Base-by-base conservation (phyloP, 2,888 invertebrate genomes). In the Pandemis heparana region DNA sequence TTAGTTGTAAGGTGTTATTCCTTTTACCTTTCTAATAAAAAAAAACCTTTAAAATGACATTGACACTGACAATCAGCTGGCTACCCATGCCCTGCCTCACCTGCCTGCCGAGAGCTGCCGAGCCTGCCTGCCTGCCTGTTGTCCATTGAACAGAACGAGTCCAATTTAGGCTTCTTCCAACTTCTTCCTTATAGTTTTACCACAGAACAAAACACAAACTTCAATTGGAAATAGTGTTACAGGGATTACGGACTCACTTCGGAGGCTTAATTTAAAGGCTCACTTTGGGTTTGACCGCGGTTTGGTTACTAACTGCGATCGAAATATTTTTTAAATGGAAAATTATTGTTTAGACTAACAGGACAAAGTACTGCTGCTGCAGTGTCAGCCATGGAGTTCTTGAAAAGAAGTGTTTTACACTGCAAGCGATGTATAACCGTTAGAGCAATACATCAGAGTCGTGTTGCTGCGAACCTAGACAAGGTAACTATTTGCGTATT, bases 401-500 rank as follows among this genome's bases (percentile, higher is more conserved):
- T 79, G 43, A 75, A 75, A 32, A 77, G 66, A 60, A 77, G 74
- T 75, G 12, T 77, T 32, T 60, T 70, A 56, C 71, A 75, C 63
- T 77, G 77, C 43, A 80, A 75, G 61, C 75, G 71, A 48, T 76
- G 77, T 76, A 46, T 56, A 23, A 56, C 38, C 16, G 16, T 46
- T 12, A 73, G 68, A 48, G 63, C 63, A 14, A 32, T 73, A 68
- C 63, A 73, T 39, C 73, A 38, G 39, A 68, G 63, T 64, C 39
- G 59, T 6, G 56, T 48, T 51, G 63, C 68, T 2, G 48, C 73
- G 14, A 9, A 59, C 12, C 59, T 48, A 5, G 62, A 38, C 59
- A 69, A 73, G 68, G 73, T 73, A n/a, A n/a, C n/a, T n/a, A 51
- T 68, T 63, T 46, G 48, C n/a, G 6, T 48, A 6, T 6, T 48